These are phyloP conservation scores for Lamellibrachia columna DNA, from an alignment of 2,888 invertebrate species.

Conservation along the genomic window DNA sequence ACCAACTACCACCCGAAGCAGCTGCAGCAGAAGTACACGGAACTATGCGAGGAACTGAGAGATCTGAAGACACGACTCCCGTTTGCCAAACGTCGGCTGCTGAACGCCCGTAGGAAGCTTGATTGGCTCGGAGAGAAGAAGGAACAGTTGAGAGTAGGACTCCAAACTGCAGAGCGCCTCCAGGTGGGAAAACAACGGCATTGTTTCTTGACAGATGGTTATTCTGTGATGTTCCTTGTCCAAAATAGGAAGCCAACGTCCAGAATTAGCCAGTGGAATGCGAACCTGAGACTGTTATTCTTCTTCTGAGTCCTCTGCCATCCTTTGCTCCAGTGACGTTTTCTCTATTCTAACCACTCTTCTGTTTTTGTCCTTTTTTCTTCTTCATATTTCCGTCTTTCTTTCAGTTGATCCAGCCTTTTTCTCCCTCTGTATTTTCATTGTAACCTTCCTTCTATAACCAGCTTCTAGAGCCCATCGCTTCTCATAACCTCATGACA, in stretches of 20 bases:
- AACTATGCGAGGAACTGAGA: constrained; percentile 51
- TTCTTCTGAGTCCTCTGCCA: neutral
- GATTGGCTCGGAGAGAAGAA: constrained; percentile 50
- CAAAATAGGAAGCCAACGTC: too few species aligned
- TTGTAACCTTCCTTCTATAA: neutral
- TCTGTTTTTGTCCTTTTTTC: neutral
- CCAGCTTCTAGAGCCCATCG: neutral
- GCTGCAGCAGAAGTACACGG: constrained; percentile 45
- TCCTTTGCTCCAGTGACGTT: neutral
- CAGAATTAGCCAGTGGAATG: neutral
- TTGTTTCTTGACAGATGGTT: neutral
- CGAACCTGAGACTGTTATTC: neutral
- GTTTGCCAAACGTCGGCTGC: constrained; percentile 46
- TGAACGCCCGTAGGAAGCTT: constrained; percentile 47
- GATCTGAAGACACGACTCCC: constrained; percentile 50
- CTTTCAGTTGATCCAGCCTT: neutral
- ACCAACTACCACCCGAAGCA: constrained; percentile 18
- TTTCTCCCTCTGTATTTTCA: neutral
- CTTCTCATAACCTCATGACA: neutral
- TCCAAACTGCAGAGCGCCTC: neutral
- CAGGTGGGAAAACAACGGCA: neutral
- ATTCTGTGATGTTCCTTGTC: neutral
- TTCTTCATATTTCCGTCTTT: neutral
- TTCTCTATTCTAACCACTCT: neutral
- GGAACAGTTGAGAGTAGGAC: constrained; percentile 41